These are phyloP conservation scores for Drosophila ustulata DNA, from an alignment of 2,888 invertebrate genomes.

Conservation along the genomic window DNA sequence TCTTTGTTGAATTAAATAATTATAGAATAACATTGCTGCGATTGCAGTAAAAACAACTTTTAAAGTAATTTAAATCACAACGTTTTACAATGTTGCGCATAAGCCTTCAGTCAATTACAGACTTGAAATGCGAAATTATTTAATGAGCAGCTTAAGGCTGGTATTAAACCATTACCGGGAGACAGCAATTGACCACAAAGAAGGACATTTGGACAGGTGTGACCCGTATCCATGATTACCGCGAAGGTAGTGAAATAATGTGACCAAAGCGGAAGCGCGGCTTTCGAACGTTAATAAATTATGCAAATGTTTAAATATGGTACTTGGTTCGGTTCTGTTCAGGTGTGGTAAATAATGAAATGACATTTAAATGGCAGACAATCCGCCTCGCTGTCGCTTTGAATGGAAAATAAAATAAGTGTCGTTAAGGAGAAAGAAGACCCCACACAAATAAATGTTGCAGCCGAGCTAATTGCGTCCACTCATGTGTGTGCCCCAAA, in stretches of 20 bases:
- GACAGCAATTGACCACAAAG: not conserved
- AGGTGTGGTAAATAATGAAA: slow-evolving; percentile 29
- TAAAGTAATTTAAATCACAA: not conserved
- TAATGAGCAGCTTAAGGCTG: not conserved
- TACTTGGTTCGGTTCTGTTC: slow-evolving; percentile 1
- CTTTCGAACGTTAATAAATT: slow-evolving; percentile 15
- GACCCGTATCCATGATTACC: not conserved
- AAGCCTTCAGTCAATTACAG: not conserved
- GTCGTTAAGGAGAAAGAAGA: not conserved
- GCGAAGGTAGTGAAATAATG: not conserved
- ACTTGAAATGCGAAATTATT: slow-evolving; percentile 2
- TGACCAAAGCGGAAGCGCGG: not conserved
- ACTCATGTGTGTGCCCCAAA: slow-evolving; percentile 23
- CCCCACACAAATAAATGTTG: not conserved
- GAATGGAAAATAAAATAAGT: slow-evolving; percentile 5
- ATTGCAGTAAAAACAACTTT: not conserved
- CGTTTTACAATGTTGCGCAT: not conserved
- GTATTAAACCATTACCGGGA: not conserved
- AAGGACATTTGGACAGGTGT: slow-evolving; percentile 8
- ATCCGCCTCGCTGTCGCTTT: slow-evolving; percentile 5
- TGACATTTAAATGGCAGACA: slow-evolving; percentile 26
- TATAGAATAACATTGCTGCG: not conserved
- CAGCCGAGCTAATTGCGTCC: slow-evolving; percentile 54
- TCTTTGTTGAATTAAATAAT: not conserved
- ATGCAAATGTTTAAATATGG: slow-evolving; percentile 15